A percentile compares a stretch with the other conserved stretches of the same genome.
Evolutionary conservation across 1,140 invertebrate species (phyloP).

Genomic region (Whitmania pigra): DNA sequence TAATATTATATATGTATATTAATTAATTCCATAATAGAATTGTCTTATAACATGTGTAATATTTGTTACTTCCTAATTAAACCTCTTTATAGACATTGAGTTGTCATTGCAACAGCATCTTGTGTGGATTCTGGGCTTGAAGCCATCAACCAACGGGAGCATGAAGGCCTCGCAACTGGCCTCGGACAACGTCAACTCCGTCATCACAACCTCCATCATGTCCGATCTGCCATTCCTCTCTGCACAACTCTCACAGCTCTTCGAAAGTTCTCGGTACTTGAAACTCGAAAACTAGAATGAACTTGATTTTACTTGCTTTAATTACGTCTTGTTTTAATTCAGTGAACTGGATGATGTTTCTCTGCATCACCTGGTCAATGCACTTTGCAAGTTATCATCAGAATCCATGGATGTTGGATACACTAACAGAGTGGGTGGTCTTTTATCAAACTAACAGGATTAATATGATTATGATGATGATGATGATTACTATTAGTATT

Average conservation of each 20-base stretch:
- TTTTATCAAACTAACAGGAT: not conserved
- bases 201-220: conserved; percentile 88
- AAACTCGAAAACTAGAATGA: not conserved
- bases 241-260: conserved; percentile 78
- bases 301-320: too few species aligned
- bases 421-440: conserved; percentile 62
- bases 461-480: too few species aligned
- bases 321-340: not conserved
- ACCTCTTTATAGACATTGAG: too few species aligned
- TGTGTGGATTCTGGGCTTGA: conserved; percentile 92
- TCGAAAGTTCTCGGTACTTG: conserved; percentile 73
- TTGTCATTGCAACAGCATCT: conserved; percentile 55
- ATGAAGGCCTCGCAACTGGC: conserved; percentile 59
- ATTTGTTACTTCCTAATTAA: too few species aligned
- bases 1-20: too few species aligned
- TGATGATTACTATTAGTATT: too few species aligned
- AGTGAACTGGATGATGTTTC: conserved; percentile 70
- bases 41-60: too few species aligned
- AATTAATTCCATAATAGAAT: too few species aligned
- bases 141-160: conserved; percentile 76
- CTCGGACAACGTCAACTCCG: conserved; percentile 57
- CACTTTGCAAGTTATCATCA: conserved; percentile 83
- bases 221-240: conserved; percentile 76
- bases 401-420: conserved; percentile 95
- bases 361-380: conserved; percentile 88